Evolutionary conservation across 2,888 invertebrate genomes (phyloP).

Genomic region (Pyrocoelia pectoralis): DNA sequence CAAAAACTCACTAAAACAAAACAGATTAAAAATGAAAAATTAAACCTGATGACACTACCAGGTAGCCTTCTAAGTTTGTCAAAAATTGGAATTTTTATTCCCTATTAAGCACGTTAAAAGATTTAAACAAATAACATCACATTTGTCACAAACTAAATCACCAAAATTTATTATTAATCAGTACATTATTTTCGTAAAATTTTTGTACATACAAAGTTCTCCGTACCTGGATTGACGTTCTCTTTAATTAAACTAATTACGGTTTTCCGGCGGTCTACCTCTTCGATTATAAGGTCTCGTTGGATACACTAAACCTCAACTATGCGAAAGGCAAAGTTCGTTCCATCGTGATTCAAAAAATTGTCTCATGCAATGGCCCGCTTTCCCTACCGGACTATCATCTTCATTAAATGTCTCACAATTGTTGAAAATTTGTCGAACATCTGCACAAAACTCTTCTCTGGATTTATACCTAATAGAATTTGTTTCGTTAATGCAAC

Average conservation of each 20-base stretch:
- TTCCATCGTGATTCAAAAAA: conserved; percentile 93
- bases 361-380: conserved; percentile 91
- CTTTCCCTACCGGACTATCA: conserved; percentile 96
- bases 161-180: conserved; percentile 24
- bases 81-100: conserved; percentile 22
- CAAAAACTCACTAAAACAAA: conserved; percentile 10
- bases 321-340: conserved; percentile 66
- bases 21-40: conserved; percentile 12
- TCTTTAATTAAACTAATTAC: conserved; percentile 29
- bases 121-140: conserved; percentile 33
- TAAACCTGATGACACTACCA: conserved; percentile 10
- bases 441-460: conserved; percentile 92
- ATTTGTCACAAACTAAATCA: conserved; percentile 30
- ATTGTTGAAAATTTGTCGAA: conserved; percentile 94
- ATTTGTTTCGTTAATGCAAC: conserved; percentile 11
- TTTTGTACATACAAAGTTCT: conserved; percentile 24
- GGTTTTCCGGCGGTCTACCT: conserved; percentile 40
- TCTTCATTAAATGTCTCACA: conserved; percentile 99
- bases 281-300: conserved; percentile 46
- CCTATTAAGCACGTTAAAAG: conserved; percentile 28
- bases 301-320: conserved; percentile 56
- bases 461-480: conserved; percentile 85
- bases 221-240: background rate
- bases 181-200: conserved; percentile 17
- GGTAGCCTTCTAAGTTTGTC: conserved; percentile 14